These are phyloP conservation scores for Drosophila repleta DNA, from an alignment of 1,140 invertebrate species.

Conservation along the genomic window DNA sequence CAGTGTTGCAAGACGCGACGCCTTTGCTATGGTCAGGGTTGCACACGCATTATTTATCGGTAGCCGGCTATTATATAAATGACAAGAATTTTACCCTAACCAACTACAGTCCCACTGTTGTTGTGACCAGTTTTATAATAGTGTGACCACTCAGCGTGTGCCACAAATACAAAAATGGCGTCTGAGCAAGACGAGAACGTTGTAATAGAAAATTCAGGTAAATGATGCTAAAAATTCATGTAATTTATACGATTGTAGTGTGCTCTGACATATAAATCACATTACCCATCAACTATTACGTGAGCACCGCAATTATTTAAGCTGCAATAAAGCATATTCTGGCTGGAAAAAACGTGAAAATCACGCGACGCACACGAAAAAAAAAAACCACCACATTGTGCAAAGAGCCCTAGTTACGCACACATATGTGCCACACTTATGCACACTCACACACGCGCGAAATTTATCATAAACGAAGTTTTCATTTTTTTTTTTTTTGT, in stretches of 20 bases:
- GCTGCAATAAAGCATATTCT: not conserved
- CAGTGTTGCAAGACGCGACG: constrained; percentile 65
- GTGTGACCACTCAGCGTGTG: constrained; percentile 33
- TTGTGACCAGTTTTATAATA: constrained; percentile 30
- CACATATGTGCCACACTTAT: constrained; percentile 15
- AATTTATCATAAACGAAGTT: constrained; percentile 26
- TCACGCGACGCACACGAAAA: constrained; percentile 55
- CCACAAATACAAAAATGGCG: constrained; percentile 72
- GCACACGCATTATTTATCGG: constrained; percentile 10
- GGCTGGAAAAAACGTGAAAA: constrained; percentile 36
- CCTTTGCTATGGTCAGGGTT: constrained; percentile 21
- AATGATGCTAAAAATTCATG: constrained; percentile 30
- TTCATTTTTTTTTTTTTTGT: constrained; percentile 11
- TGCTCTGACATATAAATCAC: constrained; percentile 13
- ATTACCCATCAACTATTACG: not conserved
- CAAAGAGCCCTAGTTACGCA: constrained; percentile 12
- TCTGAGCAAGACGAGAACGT: constrained; percentile 74
- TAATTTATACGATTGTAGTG: not conserved
- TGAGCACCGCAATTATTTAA: not conserved
- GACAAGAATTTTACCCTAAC: not conserved
- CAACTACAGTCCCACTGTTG: constrained; percentile 20
- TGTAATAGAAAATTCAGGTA: constrained; percentile 70
- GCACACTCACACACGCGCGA: constrained; percentile 1
- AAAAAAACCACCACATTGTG: constrained; percentile 32
- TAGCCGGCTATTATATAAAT: constrained; percentile 10